These are phyloP conservation scores for Malurus cyaneus DNA, from an alignment of 2,113 vertebrate species.

Conservation along the genomic window DNA sequence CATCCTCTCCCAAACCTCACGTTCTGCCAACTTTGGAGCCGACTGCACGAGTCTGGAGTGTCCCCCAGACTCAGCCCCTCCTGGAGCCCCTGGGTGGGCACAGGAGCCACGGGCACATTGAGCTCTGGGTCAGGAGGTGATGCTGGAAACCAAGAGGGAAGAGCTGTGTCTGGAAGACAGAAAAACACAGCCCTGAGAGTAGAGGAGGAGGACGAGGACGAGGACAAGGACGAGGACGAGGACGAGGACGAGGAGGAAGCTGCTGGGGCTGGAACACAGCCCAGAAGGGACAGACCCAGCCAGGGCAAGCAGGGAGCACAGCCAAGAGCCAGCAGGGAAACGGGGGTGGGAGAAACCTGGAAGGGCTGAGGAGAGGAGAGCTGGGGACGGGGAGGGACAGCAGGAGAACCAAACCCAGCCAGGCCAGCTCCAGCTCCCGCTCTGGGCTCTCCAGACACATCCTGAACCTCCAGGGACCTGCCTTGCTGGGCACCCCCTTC, in stretches of 20 bases:
- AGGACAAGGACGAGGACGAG: no score
- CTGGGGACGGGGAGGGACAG: background rate
- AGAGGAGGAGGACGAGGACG: accelerated
- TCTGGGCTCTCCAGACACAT: background rate
- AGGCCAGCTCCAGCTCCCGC: background rate
- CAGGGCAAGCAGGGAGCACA: background rate
- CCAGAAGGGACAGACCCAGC: background rate
- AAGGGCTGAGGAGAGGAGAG: background rate
- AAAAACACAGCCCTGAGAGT: background rate
- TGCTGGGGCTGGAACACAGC: accelerated
- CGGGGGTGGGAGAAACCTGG: accelerated
- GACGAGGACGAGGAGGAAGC: background rate
- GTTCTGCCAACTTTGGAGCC: accelerated
- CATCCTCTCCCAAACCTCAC: background rate
- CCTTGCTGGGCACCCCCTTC: background rate
- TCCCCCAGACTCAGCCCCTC: accelerated
- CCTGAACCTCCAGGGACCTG: background rate
- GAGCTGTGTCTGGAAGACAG: accelerated
- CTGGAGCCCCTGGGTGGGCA: background rate
- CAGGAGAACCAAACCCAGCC: background rate
- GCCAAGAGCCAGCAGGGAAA: background rate
- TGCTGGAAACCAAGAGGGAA: background rate
- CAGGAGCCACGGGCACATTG: accelerated
- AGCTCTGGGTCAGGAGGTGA: background rate
- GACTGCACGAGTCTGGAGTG: accelerated